These are phyloP conservation scores for Drosophila lini DNA, from an alignment of 1,140 invertebrate genomes.

Conservation along the genomic window DNA sequence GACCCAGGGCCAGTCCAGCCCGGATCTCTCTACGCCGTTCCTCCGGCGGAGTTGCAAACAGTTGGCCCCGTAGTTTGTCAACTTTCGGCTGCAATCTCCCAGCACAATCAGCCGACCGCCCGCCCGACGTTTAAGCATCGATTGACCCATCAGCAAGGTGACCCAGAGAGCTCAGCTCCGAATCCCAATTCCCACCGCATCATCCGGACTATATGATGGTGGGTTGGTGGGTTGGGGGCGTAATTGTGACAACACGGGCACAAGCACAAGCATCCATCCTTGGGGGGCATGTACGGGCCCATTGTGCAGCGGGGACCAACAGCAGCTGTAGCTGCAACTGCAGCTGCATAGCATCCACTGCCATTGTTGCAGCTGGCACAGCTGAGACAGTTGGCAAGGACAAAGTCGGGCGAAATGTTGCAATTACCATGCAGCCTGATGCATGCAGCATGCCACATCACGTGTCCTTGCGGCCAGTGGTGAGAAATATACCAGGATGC, in stretches of 20 bases:
- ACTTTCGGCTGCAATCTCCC: conserved; percentile 29
- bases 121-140: conserved; percentile 48
- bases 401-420: conserved; percentile 65
- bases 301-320: conserved; percentile 42
- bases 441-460: conserved; percentile 52
- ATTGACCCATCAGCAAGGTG: conserved; percentile 58
- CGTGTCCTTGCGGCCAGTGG: conserved; percentile 37
- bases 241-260: conserved; percentile 47
- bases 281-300: conserved; percentile 53
- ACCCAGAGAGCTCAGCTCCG: conserved; percentile 29
- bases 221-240: conserved; percentile 14
- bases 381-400: conserved; percentile 58
- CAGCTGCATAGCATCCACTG: conserved; percentile 31
- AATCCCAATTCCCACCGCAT: conserved; percentile 12
- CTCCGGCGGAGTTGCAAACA: conserved; percentile 17
- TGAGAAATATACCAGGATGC: background rate
- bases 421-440: conserved; percentile 73
- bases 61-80: conserved; percentile 38
- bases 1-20: background rate
- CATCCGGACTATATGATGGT: background rate
- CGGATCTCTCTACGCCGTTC: background rate
- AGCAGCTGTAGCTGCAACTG: conserved; percentile 37
- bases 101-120: conserved; percentile 29
- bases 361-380: conserved; percentile 61
- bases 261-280: conserved; percentile 52